Base-by-base conservation (phyloP, 2,797 vertebrate genomes). In the Heterohyrax brucei region DNA sequence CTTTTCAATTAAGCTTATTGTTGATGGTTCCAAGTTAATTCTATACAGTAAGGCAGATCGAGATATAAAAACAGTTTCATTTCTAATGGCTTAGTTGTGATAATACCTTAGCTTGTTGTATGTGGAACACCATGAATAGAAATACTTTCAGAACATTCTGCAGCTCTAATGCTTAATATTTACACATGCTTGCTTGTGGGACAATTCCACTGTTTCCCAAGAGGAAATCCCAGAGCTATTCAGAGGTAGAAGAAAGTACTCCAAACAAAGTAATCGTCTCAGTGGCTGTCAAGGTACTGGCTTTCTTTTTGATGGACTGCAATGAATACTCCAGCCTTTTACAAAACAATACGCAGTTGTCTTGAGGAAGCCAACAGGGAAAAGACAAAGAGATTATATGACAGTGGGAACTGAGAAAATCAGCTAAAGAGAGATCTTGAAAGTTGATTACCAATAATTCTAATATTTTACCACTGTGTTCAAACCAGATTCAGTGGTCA, bases 191-290 rank as follows among this genome's bases (percentile, higher is more conserved):
- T 90, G 90, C 94, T 92, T 95, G 95, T 95, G 95, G 95, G 97
- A 97, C 75, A 97, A 96, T 88, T 96, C 95, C 61, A 30, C 84
- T 80, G 93, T 96, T 97, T 98, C 97, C 96, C 96, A 84, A 97
- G 94, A 75, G 95, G 93, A 96, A 84, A 94, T 94, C 96, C 96
- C 96, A 90, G 94, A 95, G 93, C 91, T 95, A 92, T 97, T 97
- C 95, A 91, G 95, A 92, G 97, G 83, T 56, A 96, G 77, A 70
- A 97, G 95, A 97, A 97, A 97, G 83, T 89, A 77, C 18, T 48
- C 72, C 93, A 94, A 92, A 84, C 84, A 96, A 39, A 86, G 50
- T 53, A 85, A 84, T 96, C 90, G 79, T 80, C 0, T 97, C 88
- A 81, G 87, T 66, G 93, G 91, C 97, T 98, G 97, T 97, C 97